Evolutionary conservation across 2,888 invertebrate genomes (phyloP), one percentile per base, ranked within the genome.

Genomic region (Ophioninae sp.): DNA sequence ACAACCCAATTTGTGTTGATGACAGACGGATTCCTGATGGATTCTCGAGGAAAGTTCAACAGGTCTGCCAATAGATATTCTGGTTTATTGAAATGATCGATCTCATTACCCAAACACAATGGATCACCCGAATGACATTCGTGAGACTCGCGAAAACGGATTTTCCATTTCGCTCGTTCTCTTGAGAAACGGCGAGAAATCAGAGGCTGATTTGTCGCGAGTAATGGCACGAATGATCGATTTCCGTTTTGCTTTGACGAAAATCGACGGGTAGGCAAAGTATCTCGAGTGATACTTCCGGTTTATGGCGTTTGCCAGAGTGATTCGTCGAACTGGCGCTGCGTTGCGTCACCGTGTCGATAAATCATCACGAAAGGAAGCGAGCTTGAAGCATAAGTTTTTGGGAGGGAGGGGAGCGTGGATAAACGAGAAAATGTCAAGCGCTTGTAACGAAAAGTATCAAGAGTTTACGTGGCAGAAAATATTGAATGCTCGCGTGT

Each of bases 381-480:
- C 8, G 30, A 17, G 44, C n/a, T 22, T 17, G 23, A 20, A 9
- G 51, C 17, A 13, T 51, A 6, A 51, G 51, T 6, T 13, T 41
- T 41, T 0, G 7, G 51, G 51, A 13, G 51, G 13, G 23, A 56
- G 59, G 58, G 37, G 13, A 37, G 58, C 22, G 20, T 39, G 63
- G 69, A 69, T 73, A 65, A 65, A 39, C 65, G 71, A 67, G 59
- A 61, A 44, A 67, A 20, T 69, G 78, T 82, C 74, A 71, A 71
- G 61, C 82, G 71, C 67, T n/a, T 61, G 44, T 61, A 83, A 79
- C 71, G 79, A 77, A 67, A 76, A 79, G 75, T 75, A 72, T 63
- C 67, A 69, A 20, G 67, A 69, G 77, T 37, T 77, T 61, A 56
- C 30, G 13, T 23, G 63, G 41, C 44, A 22, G 63, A 58, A 71